These are phyloP conservation scores for Vesta saturnalis DNA, from an alignment of 2,888 invertebrate species.

Conservation along the genomic window DNA sequence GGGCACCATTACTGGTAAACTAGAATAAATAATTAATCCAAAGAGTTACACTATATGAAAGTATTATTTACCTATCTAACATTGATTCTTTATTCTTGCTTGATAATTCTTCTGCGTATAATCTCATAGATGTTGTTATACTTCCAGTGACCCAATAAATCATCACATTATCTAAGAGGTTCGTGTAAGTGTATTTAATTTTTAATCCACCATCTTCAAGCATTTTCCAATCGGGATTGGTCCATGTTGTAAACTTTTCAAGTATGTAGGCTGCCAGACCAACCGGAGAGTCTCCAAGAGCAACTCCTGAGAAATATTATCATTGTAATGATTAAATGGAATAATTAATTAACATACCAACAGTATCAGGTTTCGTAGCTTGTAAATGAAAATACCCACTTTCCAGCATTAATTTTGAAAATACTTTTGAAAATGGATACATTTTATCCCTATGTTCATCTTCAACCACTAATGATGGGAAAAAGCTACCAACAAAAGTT, in stretches of 20 bases:
- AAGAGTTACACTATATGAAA: background rate
- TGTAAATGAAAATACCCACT: constrained; percentile 80
- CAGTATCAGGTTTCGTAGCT: constrained; percentile 89
- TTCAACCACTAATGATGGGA: constrained; percentile 57
- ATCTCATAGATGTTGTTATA: too few relatives aligned
- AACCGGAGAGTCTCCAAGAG: constrained; percentile 76
- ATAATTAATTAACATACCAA: too few relatives aligned
- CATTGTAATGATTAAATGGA: too few relatives aligned
- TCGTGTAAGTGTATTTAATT: constrained; percentile 72
- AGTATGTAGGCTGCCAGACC: constrained; percentile 87
- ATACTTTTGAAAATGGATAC: too few relatives aligned
- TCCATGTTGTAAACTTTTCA: too few relatives aligned
- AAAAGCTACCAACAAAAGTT: constrained; percentile 36
- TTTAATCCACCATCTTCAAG: constrained; percentile 71
- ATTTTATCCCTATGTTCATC: constrained; percentile 61
- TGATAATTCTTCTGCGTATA: constrained; percentile 75
- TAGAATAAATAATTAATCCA: too few relatives aligned
- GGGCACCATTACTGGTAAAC: constrained; percentile 73
- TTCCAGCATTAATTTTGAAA: constrained; percentile 64
- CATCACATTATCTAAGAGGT: constrained; percentile 79
- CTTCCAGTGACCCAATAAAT: constrained; percentile 80
- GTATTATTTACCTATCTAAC: background rate
- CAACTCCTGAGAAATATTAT: constrained; percentile 65
- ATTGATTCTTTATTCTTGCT: too few relatives aligned
- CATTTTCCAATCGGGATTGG: constrained; percentile 62